Percentiles rank a stretch among this genome's conserved stretches.
These are phyloP conservation scores for Sanderia malayensis DNA, from an alignment of 30 jellyfish, hydroid and myxozoan genomes.

Conservation along the genomic window DNA sequence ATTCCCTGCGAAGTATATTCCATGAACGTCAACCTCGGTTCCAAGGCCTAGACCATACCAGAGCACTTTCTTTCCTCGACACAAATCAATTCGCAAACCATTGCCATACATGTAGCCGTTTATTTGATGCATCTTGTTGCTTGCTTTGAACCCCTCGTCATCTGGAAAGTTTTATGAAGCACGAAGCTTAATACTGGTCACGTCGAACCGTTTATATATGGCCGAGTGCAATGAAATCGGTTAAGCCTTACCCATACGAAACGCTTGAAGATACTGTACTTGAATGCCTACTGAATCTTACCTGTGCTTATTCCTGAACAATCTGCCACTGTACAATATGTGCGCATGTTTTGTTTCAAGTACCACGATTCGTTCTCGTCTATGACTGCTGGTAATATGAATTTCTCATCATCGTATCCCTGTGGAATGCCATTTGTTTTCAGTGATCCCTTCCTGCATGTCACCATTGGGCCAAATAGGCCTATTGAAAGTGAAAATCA, in stretches of 20 bases:
- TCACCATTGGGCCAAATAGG: conserved; percentile 50
- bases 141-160: conserved; percentile 51
- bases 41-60: conserved; percentile 56
- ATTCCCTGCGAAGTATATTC: conserved; percentile 46
- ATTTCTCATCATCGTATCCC: conserved; percentile 49
- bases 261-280: too few relatives aligned
- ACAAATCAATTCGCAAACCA: conserved; percentile 27
- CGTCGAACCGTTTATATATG: too few relatives aligned
- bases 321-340: conserved; percentile 34
- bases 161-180: too few relatives aligned
- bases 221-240: too few relatives aligned
- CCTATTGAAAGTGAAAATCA: conserved; percentile 5
- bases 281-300: too few relatives aligned
- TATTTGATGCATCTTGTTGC: conserved; percentile 69
- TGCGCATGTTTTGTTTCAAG: conserved; percentile 46
- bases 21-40: conserved; percentile 49
- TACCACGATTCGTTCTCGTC: conserved; percentile 69
- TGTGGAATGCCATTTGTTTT: conserved; percentile 38
- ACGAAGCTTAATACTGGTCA: too few relatives aligned
- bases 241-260: too few relatives aligned
- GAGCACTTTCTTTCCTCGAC: conserved; percentile 41
- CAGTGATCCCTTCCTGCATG: conserved; percentile 41
- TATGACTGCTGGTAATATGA: conserved; percentile 35
- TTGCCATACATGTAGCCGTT: conserved; percentile 63
- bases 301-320: conserved; percentile 56